phyloP scores from a whole-genome alignment of 2,797 vertebrate species.

The Hipposideros larvatus region DNA sequence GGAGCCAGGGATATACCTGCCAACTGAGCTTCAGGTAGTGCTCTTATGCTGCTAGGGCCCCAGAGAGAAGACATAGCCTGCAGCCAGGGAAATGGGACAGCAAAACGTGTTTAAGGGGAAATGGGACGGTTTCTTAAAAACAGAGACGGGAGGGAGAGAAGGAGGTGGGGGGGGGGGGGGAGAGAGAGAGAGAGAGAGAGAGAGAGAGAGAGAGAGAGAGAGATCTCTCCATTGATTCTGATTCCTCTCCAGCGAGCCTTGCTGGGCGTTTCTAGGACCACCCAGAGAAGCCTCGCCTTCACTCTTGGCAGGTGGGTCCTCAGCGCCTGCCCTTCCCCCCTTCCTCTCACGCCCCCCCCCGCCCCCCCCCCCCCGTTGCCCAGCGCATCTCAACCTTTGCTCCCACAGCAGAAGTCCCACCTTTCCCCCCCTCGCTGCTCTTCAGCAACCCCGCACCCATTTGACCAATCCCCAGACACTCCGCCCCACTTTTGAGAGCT shows the following conservation, averaged over 20 bases:
- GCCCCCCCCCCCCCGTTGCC: not conserved
- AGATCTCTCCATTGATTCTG: too few species aligned
- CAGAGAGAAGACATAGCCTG: not conserved
- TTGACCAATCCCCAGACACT: not conserved
- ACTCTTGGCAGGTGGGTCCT: not conserved
- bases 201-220: not conserved
- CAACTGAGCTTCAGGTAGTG: not conserved
- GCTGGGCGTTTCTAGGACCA: not conserved
- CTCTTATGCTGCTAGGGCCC: not conserved
- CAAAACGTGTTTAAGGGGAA: not conserved
- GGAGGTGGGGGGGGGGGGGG: too few species aligned
- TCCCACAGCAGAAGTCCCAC: not conserved
- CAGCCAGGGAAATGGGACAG: not conserved
- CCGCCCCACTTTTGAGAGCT: constrained; percentile 40
- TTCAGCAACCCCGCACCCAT: not conserved
- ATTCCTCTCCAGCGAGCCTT: not conserved
- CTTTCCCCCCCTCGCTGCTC: fast-evolving
- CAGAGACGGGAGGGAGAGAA: not conserved
- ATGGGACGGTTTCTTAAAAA: not conserved
- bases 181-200: too few species aligned
- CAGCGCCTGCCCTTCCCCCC: not conserved
- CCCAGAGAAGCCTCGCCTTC: not conserved
- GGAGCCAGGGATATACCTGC: not conserved
- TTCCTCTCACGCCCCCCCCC: too few species aligned
- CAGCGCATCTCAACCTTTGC: not conserved